Conservation (phyloP, 2,797 vertebrate species). For the Phataginus tricuspis region DNA sequence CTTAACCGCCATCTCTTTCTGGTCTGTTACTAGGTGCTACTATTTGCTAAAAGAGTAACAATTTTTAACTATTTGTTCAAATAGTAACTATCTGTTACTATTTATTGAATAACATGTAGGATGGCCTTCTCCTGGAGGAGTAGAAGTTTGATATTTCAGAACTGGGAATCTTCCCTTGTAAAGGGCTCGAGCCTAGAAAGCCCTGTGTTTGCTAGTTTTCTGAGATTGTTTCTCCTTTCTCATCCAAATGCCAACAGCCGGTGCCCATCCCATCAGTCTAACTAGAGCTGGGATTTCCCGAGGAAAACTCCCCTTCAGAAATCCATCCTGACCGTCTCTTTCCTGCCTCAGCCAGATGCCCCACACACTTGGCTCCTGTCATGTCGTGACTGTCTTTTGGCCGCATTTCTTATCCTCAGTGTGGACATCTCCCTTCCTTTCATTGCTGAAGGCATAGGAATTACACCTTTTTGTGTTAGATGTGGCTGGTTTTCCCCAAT, state of each 20-base stretch:
- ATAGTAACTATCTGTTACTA: not conserved
- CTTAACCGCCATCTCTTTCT: not conserved
- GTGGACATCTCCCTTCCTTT: not conserved
- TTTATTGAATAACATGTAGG: not conserved
- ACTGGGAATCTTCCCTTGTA: not conserved
- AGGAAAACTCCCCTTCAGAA: not conserved
- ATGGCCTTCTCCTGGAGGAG: not conserved
- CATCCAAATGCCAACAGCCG: not conserved
- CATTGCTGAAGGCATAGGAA: not conserved
- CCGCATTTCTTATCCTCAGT: not conserved
- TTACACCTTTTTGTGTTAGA: not conserved
- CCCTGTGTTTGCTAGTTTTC: not conserved
- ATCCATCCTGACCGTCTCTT: not conserved
- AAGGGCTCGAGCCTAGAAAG: not conserved
- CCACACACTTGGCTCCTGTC: not conserved
- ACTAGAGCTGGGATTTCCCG: not conserved
- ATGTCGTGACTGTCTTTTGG: not conserved
- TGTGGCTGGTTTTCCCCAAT: not conserved
- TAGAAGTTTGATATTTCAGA: not conserved
- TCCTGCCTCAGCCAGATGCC: not conserved
- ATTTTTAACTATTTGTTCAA: no score
- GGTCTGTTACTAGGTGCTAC: constrained; percentile 39
- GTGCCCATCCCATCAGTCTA: not conserved
- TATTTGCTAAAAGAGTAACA: no score
- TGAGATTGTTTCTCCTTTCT: not conserved